These are phyloP conservation scores for Probosciger aterrimus DNA, from an alignment of 2,113 vertebrate species.

Conservation along the genomic window DNA sequence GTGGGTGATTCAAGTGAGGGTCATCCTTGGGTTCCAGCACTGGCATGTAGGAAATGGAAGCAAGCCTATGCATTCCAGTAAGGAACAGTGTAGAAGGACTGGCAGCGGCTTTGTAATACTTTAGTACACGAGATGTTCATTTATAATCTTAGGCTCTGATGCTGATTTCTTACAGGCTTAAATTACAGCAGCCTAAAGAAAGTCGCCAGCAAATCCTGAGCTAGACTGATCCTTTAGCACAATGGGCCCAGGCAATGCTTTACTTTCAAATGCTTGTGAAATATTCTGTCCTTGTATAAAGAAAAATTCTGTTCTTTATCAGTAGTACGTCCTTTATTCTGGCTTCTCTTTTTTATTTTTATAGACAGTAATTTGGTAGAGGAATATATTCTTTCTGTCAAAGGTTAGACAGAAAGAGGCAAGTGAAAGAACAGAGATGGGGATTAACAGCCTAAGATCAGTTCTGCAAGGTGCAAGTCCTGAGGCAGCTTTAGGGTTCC, in stretches of 20 bases:
- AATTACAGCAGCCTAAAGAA: not conserved
- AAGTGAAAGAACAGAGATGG: not conserved
- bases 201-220: not conserved
- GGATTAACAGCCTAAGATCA: not conserved
- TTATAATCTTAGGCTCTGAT: not conserved
- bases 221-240: not conserved
- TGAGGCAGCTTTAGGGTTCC: not conserved
- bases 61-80: not conserved
- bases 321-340: not conserved
- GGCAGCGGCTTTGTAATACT: not conserved
- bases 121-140: not conserved
- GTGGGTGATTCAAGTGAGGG: not conserved
- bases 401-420: not conserved
- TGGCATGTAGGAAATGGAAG: not conserved
- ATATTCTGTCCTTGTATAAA: not conserved
- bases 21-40: not conserved
- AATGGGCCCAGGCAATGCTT: not conserved
- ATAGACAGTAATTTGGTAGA: not conserved
- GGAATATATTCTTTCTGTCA: not conserved
- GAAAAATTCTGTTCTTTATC: not conserved
- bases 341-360: not conserved
- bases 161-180: not conserved
- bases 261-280: rapidly evolving
- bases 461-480: not conserved
- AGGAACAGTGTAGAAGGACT: not conserved